phyloP scores from a whole-genome alignment of 2,797 vertebrate species.

The Cryptoprocta ferox region DNA sequence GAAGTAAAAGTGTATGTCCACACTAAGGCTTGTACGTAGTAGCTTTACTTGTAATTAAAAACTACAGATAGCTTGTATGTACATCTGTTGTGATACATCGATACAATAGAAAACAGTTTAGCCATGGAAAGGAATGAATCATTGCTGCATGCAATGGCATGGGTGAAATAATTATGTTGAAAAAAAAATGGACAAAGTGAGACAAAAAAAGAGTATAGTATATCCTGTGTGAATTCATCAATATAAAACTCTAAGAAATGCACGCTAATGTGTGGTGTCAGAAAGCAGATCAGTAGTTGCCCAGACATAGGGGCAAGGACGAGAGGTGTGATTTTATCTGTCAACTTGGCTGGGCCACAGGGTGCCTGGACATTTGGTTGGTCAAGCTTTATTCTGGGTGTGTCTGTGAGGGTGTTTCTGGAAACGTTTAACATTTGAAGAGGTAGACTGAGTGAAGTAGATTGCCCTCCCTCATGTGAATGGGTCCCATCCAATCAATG shows the following conservation, averaged over 20 bases:
- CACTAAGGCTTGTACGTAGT: neutral
- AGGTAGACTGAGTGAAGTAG: fast-evolving
- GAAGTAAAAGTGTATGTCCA: neutral
- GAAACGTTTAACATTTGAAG: neutral
- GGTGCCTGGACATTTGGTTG: neutral
- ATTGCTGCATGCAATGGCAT: neutral
- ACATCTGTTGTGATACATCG: neutral
- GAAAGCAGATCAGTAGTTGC: neutral
- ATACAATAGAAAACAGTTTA: neutral
- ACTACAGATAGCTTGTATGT: neutral
- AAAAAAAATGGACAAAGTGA: neutral
- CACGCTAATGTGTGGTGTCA: neutral
- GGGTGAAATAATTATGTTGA: neutral
- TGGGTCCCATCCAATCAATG: neutral
- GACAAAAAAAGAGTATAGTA: neutral
- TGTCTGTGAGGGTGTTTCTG: neutral
- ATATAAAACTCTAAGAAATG: neutral
- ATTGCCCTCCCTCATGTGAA: neutral
- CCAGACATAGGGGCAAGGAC: neutral
- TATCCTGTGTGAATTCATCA: neutral
- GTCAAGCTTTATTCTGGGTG: neutral
- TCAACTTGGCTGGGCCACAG: neutral
- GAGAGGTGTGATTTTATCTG: neutral
- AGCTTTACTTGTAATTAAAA: neutral
- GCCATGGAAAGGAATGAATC: neutral